Conservation (phyloP, 2,888 invertebrate genomes). For the Criorhina ranunculi region DNA sequence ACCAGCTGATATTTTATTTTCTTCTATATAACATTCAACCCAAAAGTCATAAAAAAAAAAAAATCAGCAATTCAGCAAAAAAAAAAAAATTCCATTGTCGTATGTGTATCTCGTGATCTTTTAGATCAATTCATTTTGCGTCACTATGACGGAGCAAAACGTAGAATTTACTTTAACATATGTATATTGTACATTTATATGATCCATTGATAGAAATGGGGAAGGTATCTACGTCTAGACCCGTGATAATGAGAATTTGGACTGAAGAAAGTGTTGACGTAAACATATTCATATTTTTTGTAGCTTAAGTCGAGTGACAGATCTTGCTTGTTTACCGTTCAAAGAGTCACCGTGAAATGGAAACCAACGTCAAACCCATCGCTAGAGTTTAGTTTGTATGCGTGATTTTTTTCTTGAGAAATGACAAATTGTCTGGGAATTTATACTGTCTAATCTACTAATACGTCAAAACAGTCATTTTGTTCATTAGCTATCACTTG, state of each 20-base stretch:
- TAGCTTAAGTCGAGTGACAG: too few relatives aligned
- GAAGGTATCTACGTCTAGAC: not conserved
- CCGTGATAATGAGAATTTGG: not conserved
- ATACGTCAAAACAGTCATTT: too few relatives aligned
- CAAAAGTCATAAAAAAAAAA: not conserved
- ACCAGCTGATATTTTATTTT: constrained; percentile 4
- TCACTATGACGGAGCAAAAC: not conserved
- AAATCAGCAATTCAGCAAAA: not conserved
- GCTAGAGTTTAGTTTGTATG: too few relatives aligned
- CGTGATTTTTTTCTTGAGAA: too few relatives aligned
- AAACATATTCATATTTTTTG: too few relatives aligned
- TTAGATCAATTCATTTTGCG: not conserved
- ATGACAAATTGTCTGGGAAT: too few relatives aligned
- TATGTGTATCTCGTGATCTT: not conserved
- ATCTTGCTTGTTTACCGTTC: too few relatives aligned
- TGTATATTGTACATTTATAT: not conserved
- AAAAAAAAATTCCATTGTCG: not conserved
- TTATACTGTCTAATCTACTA: too few relatives aligned
- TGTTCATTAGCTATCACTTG: too few relatives aligned
- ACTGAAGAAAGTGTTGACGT: too few relatives aligned
- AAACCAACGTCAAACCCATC: too few relatives aligned
- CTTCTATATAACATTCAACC: not conserved
- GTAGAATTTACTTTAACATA: not conserved
- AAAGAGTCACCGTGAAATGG: too few relatives aligned
- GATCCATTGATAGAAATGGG: not conserved